Evolutionary conservation across 2,113 vertebrate species (phyloP), one percentile per base, ranked within the genome.

Genomic region (Ochotona princeps): DNA sequence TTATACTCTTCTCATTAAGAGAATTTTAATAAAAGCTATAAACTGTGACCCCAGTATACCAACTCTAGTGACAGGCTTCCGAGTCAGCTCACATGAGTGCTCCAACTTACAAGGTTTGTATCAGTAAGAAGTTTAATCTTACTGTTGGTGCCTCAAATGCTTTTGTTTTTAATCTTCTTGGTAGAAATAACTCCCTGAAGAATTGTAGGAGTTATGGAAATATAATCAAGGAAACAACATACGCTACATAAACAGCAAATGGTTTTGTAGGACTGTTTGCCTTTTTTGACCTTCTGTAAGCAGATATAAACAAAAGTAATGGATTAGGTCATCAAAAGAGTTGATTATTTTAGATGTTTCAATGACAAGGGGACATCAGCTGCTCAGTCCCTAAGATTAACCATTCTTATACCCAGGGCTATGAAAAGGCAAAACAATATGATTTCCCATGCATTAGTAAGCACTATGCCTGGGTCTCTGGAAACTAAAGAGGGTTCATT

Each of bases 1-100:
- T 91, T 91, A 74, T 47, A 65, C 5, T 80, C 28, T 89, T 92
- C 38, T 35, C 21, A 65, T 89, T 81, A 94, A 83, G 18, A 26
- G 25, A 78, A 66, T 70, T 87, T 95, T 91, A 95, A 94, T 80
- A 97, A 93, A 94, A 94, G 13, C 47, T 94, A 80, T 93, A 91
- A 86, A 86, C 63, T 78, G 79, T 91, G 49, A 70, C n/a, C 6
- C 81, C 89, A 92, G 13, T 54, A 2, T 87, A 74, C 81, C 26
- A 89, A 87, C 47, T 92, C 94, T 87, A 94, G 86, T 18, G 54
- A 73, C 0, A 92, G 49, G 12, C 18, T 73, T 93, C 35, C 79
- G 28, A 90, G 21, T 81, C 25, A 57, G 21, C 6, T 47, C 32
- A 73, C 63, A 49, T 90, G 67, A 20, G 17, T 93, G 65, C 32